A percentile compares a stretch with the other conserved stretches of the same genome.
Evolutionary conservation across 2,888 invertebrate species (phyloP).

Genomic region (Microctonus hyperodae): DNA sequence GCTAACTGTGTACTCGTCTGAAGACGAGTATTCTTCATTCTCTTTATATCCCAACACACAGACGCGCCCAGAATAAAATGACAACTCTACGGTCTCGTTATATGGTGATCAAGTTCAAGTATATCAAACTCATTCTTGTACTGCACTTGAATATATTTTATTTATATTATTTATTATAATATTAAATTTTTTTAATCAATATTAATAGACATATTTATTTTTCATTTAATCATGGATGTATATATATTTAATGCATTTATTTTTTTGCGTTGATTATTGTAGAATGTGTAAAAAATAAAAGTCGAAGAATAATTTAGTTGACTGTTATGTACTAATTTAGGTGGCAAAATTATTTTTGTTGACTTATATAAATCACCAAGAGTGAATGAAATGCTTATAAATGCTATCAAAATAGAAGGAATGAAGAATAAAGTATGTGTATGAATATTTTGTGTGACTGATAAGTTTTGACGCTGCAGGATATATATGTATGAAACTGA

Average conservation of each 20-base stretch:
- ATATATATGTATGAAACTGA: background rate
- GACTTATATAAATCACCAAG: constrained; percentile 2
- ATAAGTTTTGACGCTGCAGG: background rate
- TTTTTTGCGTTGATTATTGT: too few relatives aligned
- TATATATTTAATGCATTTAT: too few relatives aligned
- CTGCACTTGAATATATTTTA: background rate
- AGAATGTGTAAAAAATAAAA: too few relatives aligned
- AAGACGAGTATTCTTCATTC: constrained; percentile 8
- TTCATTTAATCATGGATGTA: too few relatives aligned
- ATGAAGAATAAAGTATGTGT: background rate
- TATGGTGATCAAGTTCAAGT: constrained; percentile 17
- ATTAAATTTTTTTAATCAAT: too few relatives aligned
- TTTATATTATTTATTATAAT: too few relatives aligned
- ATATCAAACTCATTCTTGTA: background rate
- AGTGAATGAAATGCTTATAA: background rate
- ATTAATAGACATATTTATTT: too few relatives aligned
- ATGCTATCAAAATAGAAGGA: background rate
- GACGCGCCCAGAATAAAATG: constrained; percentile 22
- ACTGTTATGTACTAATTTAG: too few relatives aligned
- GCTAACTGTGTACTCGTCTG: background rate
- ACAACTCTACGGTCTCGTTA: constrained; percentile 14
- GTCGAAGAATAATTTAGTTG: too few relatives aligned
- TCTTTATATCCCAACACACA: constrained; percentile 22
- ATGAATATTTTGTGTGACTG: too few relatives aligned
- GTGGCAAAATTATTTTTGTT: too few relatives aligned